These are phyloP conservation scores for Homarus americanus DNA, from an alignment of 1,140 invertebrate species.

Conservation along the genomic window DNA sequence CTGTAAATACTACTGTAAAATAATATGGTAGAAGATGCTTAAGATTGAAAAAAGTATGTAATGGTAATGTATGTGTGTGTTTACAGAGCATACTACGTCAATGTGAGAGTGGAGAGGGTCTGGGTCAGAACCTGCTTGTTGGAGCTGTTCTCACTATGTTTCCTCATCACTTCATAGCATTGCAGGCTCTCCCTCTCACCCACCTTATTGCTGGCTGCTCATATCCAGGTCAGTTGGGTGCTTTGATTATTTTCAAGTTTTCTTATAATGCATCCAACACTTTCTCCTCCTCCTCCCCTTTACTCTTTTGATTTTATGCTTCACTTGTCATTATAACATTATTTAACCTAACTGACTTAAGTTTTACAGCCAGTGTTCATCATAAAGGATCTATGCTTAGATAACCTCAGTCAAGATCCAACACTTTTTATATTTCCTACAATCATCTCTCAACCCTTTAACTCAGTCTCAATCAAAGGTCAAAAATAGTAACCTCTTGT, in stretches of 20 bases:
- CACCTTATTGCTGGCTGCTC: slow-evolving; percentile 56
- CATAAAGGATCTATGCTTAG: no score
- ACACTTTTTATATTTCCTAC: no score
- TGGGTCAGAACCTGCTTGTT: slow-evolving; percentile 74
- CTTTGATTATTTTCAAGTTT: not conserved
- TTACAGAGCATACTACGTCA: slow-evolving; percentile 27
- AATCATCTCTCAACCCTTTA: no score
- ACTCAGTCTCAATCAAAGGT: no score
- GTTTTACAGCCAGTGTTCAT: no score
- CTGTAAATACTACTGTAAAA: not conserved
- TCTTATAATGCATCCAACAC: no score
- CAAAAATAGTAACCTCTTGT: no score
- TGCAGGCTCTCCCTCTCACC: slow-evolving; percentile 77
- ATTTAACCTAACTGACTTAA: no score
- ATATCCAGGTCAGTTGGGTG: slow-evolving; percentile 40
- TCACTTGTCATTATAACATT: no score
- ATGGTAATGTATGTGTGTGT: not conserved
- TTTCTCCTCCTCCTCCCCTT: no score
- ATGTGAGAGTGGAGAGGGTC: slow-evolving; percentile 47
- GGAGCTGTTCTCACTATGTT: slow-evolving; percentile 75
- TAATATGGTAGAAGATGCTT: not conserved
- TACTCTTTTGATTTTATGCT: no score
- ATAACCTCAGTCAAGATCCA: no score
- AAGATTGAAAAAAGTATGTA: not conserved
- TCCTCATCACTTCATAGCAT: slow-evolving; percentile 75